Evolutionary conservation across 2,797 vertebrate species (phyloP).

Genomic region (Gymnothorax javanicus): DNA sequence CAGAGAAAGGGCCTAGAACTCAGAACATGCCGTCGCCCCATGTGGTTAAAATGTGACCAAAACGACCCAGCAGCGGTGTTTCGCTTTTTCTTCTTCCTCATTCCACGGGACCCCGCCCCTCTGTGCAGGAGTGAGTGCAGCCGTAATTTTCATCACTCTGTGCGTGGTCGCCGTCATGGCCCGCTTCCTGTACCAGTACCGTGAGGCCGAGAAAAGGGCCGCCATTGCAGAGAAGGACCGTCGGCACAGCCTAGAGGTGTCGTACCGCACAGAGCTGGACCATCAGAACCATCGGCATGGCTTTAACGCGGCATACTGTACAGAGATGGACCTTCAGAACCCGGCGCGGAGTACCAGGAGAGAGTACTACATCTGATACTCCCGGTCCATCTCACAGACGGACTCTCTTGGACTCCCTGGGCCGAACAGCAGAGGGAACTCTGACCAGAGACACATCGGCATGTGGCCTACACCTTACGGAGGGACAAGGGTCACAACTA

Average conservation of each 20-base stretch:
- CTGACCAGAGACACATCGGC: neutral
- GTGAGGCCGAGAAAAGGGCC: slow-evolving; percentile 71
- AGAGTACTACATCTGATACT: slow-evolving; percentile 78
- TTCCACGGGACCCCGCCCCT: neutral
- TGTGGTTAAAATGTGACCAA: neutral
- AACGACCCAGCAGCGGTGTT: neutral
- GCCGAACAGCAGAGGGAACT: neutral
- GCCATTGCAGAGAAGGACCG: slow-evolving; percentile 77
- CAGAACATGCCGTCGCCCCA: neutral
- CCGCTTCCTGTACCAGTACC: slow-evolving; percentile 82
- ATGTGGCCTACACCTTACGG: neutral
- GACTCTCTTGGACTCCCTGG: slow-evolving; percentile 31
- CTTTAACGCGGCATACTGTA: slow-evolving; percentile 76
- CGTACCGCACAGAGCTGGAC: slow-evolving; percentile 80
- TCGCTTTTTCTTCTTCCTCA: neutral
- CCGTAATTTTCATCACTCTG: slow-evolving; percentile 81
- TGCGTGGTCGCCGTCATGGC: slow-evolving; percentile 78
- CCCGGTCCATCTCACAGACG: slow-evolving; percentile 54
- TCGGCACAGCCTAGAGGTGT: slow-evolving; percentile 66
- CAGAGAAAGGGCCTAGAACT: too few species aligned
- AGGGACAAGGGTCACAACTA: neutral
- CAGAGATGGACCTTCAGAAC: slow-evolving; percentile 87
- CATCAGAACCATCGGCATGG: slow-evolving; percentile 84
- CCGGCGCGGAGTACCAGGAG: slow-evolving; percentile 88
- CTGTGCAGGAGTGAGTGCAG: slow-evolving; percentile 77